phyloP scores from a whole-genome alignment of 1,140 invertebrate species.

The Globodera ellingtonae region DNA sequence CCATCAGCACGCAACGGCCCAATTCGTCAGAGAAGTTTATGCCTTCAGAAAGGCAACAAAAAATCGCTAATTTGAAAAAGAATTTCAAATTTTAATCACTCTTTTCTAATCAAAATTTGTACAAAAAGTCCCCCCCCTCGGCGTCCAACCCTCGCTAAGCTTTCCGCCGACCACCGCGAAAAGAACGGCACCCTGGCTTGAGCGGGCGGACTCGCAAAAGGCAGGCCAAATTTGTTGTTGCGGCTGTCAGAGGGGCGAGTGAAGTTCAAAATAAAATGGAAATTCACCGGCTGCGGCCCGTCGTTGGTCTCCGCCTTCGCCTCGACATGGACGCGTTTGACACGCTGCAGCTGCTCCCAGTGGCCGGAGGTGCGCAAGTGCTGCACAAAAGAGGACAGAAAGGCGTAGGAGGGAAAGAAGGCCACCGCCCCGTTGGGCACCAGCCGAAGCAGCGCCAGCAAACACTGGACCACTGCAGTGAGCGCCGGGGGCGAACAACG shows the following conservation, averaged over 20 bases:
- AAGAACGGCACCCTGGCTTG: constrained; percentile 33
- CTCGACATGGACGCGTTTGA: constrained; percentile 28
- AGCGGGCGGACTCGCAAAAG: constrained; percentile 35
- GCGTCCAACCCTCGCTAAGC: constrained; percentile 42
- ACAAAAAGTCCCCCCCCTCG: background rate
- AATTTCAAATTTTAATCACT: too few relatives aligned
- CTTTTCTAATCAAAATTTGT: background rate
- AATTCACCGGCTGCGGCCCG: too few relatives aligned
- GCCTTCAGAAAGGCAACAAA: constrained; percentile 72
- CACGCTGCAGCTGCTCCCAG: constrained; percentile 20
- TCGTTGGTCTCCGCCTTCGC: background rate
- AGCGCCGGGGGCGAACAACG: constrained; percentile 70
- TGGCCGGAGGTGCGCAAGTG: constrained; percentile 16
- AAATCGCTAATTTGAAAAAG: background rate
- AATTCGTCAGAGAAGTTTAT: constrained; percentile 92
- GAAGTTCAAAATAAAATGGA: too few relatives aligned
- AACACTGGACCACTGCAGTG: constrained; percentile 77
- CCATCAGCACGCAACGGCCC: constrained; percentile 90
- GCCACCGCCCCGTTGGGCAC: constrained; percentile 88
- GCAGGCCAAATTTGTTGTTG: constrained; percentile 30
- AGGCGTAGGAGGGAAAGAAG: constrained; percentile 92
- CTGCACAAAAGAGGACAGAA: constrained; percentile 70
- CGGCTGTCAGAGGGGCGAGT: background rate
- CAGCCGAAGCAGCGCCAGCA: constrained; percentile 75
- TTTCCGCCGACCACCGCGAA: constrained; percentile 48